These are phyloP conservation scores for Falco biarmicus DNA, from an alignment of 2,797 vertebrate genomes.

Conservation along the genomic window DNA sequence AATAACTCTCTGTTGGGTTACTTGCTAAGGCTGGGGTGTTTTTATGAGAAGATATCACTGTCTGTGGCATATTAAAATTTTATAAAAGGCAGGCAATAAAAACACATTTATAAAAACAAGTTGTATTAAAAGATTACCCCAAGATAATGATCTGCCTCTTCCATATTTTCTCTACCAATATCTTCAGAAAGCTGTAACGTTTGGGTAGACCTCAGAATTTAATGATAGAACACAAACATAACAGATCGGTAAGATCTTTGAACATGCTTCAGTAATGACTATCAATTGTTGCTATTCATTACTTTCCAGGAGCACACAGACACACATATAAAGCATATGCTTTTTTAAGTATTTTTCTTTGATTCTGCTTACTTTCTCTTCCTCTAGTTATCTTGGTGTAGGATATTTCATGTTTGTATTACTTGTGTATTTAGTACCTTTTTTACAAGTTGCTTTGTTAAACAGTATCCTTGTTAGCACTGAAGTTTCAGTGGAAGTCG, in stretches of 20 bases:
- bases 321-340: neutral
- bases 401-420: neutral
- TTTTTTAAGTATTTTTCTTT: neutral
- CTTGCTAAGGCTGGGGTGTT: neutral
- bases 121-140: neutral
- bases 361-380: neutral
- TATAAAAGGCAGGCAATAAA: neutral
- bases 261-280: neutral
- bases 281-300: neutral
- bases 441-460: neutral
- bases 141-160: neutral
- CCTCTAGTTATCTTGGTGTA: neutral
- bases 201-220: neutral
- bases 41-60: neutral
- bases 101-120: neutral
- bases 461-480: neutral
- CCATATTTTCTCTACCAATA: neutral
- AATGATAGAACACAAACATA: neutral
- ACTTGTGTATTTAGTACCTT: neutral
- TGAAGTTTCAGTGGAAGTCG: fast-evolving
- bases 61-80: neutral
- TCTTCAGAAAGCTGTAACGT: neutral
- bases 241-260: neutral
- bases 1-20: neutral
- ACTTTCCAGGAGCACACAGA: neutral